Evolutionary conservation across 2,797 vertebrate genomes (phyloP), one percentile per base, ranked within the genome.

Genomic region (Anguilla marmorata): DNA sequence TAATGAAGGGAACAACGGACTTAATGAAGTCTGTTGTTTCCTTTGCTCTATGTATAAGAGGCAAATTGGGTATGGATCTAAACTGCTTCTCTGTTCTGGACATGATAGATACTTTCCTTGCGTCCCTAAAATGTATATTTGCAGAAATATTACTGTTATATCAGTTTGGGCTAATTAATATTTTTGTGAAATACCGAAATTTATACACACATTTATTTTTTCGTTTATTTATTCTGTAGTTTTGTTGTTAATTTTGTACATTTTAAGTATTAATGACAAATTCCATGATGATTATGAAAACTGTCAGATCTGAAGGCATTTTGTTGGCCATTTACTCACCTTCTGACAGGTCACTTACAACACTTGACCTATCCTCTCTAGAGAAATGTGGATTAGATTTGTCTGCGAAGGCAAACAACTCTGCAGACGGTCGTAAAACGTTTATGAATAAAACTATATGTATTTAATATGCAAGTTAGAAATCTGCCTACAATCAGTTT

Each of bases 111-210:
- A n/a, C 33, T 33, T 56, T 87, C n/a, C 74, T 86, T 8, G 6
- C 14, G 56, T 66, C 80, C 63, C 74, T 58, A 85, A 74, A 54
- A 56, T 82, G 85, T 37, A 84, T 9, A 90, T 91, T 91, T 91
- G 90, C 89, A 79, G 27, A 89, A 63, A 82, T 66, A 56, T 89
- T 86, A 85, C 66, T 63, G 76, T 41, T 41, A 3, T 41, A 89
- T 54, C 83, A 86, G 85, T 33, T 86, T 63, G 45, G 56, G 74
- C 72, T 87, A 60, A 84, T 69, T 86, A 56, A 72, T 85, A 86
- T 76, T 27, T 5, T 85, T 66, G 24, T 58, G 45, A 72, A 86
- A 45, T 8, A 86, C 52, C 41, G 19, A 86, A 52, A 30, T 69
- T 41, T 30, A 3, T 5, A 1, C 27, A 30, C 66, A 30, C 16